Percentiles rank a stretch among this genome's conserved stretches.
Conservation (phyloP, 2,888 invertebrate species). For the Eristalinus sepulchralis region DNA sequence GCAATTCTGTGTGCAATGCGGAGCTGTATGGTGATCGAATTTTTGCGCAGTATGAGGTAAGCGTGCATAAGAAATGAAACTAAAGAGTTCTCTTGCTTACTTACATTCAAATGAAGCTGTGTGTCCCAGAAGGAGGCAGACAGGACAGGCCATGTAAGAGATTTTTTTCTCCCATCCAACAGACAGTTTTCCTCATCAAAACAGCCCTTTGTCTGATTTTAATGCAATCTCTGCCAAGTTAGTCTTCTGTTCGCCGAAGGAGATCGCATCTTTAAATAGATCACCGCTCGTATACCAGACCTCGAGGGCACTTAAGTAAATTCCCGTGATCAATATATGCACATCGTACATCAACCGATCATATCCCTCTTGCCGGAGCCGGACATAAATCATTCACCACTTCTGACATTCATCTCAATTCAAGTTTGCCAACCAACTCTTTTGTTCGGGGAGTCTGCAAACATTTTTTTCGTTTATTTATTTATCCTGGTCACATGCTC, state of each 20-base stretch:
- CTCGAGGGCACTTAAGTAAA: not conserved
- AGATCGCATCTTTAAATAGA: not conserved
- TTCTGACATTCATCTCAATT: not conserved
- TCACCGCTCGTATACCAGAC: not conserved
- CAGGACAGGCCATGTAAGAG: too few species aligned
- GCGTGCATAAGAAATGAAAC: not conserved
- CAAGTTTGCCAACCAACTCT: not conserved
- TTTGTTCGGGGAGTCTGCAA: not conserved
- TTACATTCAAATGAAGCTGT: too few species aligned
- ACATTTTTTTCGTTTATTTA: not conserved
- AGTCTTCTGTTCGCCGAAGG: not conserved
- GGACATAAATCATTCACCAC: not conserved
- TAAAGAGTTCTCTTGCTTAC: not conserved
- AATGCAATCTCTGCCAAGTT: not conserved
- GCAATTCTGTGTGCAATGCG: not conserved
- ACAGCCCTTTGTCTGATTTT: not conserved
- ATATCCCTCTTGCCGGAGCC: not conserved
- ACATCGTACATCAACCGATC: not conserved
- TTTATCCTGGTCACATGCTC: conserved; percentile 31
- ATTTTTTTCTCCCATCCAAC: too few species aligned
- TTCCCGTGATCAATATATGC: not conserved
- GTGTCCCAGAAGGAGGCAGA: too few species aligned
- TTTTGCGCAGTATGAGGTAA: too few species aligned
- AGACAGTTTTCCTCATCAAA: too few species aligned
- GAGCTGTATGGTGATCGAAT: not conserved